Conservation (phyloP, 2,113 vertebrate genomes). For the Danio rerio region DNA sequence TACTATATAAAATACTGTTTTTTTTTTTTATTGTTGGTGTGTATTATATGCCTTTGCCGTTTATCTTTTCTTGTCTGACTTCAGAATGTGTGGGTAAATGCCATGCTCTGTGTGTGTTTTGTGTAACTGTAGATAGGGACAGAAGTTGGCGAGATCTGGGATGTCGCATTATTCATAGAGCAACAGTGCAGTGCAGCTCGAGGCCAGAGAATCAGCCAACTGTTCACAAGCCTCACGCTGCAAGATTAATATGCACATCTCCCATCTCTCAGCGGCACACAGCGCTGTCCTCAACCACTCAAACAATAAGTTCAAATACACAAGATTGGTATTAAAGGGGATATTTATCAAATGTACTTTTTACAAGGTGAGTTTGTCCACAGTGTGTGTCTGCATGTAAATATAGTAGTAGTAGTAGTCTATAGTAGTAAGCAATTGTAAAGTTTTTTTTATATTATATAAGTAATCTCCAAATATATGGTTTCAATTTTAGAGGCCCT, state of each 20-base stretch:
- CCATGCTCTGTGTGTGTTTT: conserved; percentile 31
- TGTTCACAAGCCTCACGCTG: conserved; percentile 44
- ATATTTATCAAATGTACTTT: too few species aligned
- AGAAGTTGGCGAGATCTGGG: conserved; percentile 45
- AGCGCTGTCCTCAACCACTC: conserved; percentile 4
- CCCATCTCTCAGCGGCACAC: conserved; percentile 12
- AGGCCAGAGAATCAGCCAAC: conserved; percentile 43
- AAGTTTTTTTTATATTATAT: too few species aligned
- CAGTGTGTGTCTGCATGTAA: too few species aligned
- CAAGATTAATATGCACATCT: conserved; percentile 49
- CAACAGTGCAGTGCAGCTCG: conserved; percentile 49
- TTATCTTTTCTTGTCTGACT: conserved; percentile 9
- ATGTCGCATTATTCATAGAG: conserved; percentile 51
- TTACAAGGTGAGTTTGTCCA: too few species aligned
- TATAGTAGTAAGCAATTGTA: too few species aligned
- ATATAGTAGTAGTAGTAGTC: too few species aligned
- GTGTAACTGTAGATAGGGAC: conserved; percentile 23
- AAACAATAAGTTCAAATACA: conserved; percentile 22
- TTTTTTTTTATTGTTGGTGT: too few species aligned
- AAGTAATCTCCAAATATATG: too few species aligned
- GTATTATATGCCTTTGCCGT: not conserved
- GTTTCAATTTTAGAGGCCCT: too few species aligned
- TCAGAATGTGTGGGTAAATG: conserved; percentile 23
- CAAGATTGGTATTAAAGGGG: not conserved
- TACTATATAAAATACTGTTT: too few species aligned